Conservation (phyloP, 1,140 invertebrate genomes). For the Trissolcus basalis region DNA sequence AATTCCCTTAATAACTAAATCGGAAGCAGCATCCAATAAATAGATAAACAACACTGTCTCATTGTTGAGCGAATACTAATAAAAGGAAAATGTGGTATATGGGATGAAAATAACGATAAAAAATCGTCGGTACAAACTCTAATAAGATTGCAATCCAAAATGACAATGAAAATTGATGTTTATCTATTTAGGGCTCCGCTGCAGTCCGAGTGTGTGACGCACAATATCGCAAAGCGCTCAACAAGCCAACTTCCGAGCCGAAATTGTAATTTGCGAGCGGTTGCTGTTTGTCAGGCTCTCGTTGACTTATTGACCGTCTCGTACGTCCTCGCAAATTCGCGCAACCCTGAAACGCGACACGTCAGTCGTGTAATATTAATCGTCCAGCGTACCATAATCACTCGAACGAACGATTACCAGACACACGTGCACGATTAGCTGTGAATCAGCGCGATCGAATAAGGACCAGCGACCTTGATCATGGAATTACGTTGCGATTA, state of each 20-base stretch:
- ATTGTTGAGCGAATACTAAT: conserved; percentile 11
- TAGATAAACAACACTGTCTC: conserved; percentile 53
- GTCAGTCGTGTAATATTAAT: conserved; percentile 39
- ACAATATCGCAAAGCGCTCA: background rate
- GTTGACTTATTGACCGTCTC: conserved; percentile 24
- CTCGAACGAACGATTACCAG: conserved; percentile 32
- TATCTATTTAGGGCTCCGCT: conserved; percentile 69
- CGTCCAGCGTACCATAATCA: conserved; percentile 39
- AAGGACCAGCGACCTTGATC: conserved; percentile 48
- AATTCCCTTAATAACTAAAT: conserved; percentile 7
- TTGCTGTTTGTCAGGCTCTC: conserved; percentile 15
- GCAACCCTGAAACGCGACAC: conserved; percentile 45
- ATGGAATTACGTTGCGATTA: conserved; percentile 41
- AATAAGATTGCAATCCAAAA: conserved; percentile 2
- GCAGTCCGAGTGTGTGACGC: conserved; percentile 44
- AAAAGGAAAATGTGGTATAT: conserved; percentile 4
- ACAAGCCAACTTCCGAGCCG: conserved; percentile 4
- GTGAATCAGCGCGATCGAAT: conserved; percentile 59
- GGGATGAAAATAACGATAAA: background rate
- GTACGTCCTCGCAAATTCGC: conserved; percentile 37
- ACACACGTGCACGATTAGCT: conserved; percentile 54
- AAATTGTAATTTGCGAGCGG: conserved; percentile 21
- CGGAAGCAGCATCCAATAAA: conserved; percentile 69
- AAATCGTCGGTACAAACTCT: conserved; percentile 1
- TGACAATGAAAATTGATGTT: conserved; percentile 41